phyloP scores from a whole-genome alignment of 1,140 invertebrate species.

The Calycopis cecrops region DNA sequence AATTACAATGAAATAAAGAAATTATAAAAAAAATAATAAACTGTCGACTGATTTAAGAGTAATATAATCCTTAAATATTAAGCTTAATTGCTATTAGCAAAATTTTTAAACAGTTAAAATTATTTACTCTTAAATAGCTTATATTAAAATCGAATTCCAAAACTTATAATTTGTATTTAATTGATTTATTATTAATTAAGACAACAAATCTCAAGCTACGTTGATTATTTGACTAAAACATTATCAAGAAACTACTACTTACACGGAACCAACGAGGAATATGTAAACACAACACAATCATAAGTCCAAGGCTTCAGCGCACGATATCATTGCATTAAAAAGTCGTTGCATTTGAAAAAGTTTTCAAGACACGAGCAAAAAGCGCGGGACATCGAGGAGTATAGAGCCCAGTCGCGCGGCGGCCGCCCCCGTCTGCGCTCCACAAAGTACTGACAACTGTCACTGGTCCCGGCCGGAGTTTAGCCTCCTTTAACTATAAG shows the following conservation, averaged over 20 bases:
- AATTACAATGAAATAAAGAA: too few species aligned
- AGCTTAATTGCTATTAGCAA: too few species aligned
- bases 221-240: too few species aligned
- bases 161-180: too few species aligned
- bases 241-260: constrained; percentile 1
- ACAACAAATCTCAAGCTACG: too few species aligned
- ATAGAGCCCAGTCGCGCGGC: constrained; percentile 39
- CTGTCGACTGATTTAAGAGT: too few species aligned
- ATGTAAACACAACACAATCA: constrained; percentile 41
- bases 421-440: constrained; percentile 53
- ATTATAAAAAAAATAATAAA: too few species aligned
- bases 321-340: constrained; percentile 7
- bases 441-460: constrained; percentile 59
- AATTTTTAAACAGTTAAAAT: too few species aligned
- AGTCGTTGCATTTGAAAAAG: constrained; percentile 24
- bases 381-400: constrained; percentile 60
- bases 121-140: too few species aligned
- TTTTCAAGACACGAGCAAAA: constrained; percentile 38
- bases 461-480: constrained; percentile 46
- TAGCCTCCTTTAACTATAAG: constrained; percentile 51
- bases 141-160: too few species aligned
- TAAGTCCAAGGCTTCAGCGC: constrained; percentile 34
- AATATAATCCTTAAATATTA: too few species aligned
- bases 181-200: too few species aligned
- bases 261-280: constrained; percentile 10